These are phyloP conservation scores for Cataglyphis albicans DNA, from an alignment of 2,888 invertebrate species.

Conservation along the genomic window DNA sequence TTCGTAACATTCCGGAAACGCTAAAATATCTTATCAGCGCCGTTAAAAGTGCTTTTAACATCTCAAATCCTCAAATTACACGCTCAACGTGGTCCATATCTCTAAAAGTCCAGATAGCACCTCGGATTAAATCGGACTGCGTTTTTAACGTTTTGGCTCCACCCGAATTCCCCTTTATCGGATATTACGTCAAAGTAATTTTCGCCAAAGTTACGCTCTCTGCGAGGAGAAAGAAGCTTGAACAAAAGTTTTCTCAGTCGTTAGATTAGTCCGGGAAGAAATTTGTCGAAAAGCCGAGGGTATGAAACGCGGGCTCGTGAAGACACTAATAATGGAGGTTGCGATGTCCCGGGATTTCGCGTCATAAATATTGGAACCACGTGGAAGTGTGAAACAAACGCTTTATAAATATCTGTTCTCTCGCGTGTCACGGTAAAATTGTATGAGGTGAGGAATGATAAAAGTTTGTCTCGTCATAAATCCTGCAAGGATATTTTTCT, in stretches of 20 bases:
- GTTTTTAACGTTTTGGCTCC: background rate
- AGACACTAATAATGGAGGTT: constrained; percentile 2
- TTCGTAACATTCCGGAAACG: background rate
- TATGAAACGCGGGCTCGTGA: background rate
- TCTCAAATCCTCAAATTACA: background rate
- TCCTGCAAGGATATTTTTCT: background rate
- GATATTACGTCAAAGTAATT: constrained; percentile 30
- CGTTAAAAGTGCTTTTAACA: background rate
- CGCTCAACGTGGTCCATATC: background rate
- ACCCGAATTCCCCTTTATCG: constrained; percentile 30
- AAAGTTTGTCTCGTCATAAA: constrained; percentile 21
- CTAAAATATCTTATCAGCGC: background rate
- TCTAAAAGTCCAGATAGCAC: background rate
- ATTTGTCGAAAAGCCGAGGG: constrained; percentile 29
- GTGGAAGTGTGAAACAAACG: constrained; percentile 3
- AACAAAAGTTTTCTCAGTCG: constrained; percentile 26
- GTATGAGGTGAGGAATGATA: background rate
- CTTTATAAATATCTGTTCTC: constrained; percentile 12
- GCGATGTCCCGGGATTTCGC: background rate
- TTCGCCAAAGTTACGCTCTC: constrained; percentile 26
- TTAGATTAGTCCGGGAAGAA: constrained; percentile 22
- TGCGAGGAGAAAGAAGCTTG: background rate
- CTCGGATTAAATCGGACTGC: background rate
- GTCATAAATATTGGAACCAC: constrained; percentile 29
- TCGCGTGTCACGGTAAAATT: constrained; percentile 31